Evolutionary conservation across 2,797 vertebrate genomes (phyloP).

Genomic region (Lepus oiostolus): DNA sequence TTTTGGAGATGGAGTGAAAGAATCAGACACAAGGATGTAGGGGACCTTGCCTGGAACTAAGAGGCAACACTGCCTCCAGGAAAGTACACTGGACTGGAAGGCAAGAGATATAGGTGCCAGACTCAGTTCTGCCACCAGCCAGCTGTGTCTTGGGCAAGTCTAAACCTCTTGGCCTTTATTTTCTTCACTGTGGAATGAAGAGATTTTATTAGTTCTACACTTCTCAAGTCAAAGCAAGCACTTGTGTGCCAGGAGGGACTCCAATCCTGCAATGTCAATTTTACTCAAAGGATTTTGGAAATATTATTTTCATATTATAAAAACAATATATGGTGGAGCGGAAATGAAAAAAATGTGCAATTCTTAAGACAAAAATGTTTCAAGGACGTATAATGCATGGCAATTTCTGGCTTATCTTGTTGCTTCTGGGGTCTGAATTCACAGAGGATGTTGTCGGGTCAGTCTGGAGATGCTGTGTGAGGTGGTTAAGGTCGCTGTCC

Average conservation of each 20-base stretch:
- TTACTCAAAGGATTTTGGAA: conserved; percentile 36
- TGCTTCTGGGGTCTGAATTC: neutral
- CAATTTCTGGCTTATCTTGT: too few species aligned
- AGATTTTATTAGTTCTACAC: neutral
- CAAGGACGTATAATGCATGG: neutral
- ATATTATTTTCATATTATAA: conserved; percentile 31
- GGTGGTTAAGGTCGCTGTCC: neutral
- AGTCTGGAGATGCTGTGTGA: neutral
- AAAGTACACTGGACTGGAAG: neutral
- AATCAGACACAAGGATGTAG: neutral
- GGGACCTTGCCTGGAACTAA: neutral
- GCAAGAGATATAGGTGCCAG: neutral
- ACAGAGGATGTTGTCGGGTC: neutral
- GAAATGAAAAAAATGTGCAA: neutral
- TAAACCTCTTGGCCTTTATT: neutral
- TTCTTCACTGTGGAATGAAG: neutral
- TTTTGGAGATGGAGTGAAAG: neutral
- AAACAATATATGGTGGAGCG: neutral
- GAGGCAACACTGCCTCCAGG: neutral
- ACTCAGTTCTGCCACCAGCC: neutral
- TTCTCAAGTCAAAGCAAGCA: neutral
- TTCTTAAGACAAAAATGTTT: conserved; percentile 17
- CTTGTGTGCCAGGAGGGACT: neutral
- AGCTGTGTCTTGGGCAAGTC: neutral
- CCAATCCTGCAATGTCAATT: neutral